Evolutionary conservation across 2,797 vertebrate genomes (phyloP), one percentile per base, ranked within the genome.

Genomic region (Sebastes wilsoni): DNA sequence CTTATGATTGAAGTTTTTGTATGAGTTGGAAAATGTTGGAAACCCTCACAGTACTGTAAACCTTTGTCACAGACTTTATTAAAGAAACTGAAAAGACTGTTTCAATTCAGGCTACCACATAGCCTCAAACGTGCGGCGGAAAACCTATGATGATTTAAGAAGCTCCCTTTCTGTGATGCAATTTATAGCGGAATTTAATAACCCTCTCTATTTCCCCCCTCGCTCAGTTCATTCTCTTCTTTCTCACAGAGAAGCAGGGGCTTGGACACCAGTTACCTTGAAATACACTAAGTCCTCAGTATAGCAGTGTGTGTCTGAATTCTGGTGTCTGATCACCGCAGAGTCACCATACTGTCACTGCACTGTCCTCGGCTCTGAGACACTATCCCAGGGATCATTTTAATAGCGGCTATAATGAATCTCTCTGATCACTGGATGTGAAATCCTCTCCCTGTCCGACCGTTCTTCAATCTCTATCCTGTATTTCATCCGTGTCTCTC

Each of bases 341-440:
- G 23, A 71, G 2, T 72, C 68, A 34, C 75, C 72, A 30, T 3
- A 14, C 78, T 83, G 81, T 79, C 84, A 60, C 60, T 8, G n/a
- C 62, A 61, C 60, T 10, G 65, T 81, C 36, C 38, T 54, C 36
- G 12, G 30, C 77, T 77, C 68, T 22, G 38, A 83, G 80, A 80
- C 67, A 27, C 30, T 58, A 62, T 84, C 73, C 75, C 34, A 64
- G 36, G 64, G 71, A 86, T 87, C 76, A 74, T 88, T 88, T 84
- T 81, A 88, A 84, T 69, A 56, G 18, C 10, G 1, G n/a, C 62
- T 66, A 54, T 89, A 91, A 92, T 65, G 80, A 90, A 88, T 61
- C 82, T 73, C 67, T 84, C 27, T 77, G 84, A 93, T 89, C 82
- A 80, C 28, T 2, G 49, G n/a, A 46, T 65, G 59, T 52, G 64